Evolutionary conservation across 2,888 invertebrate species (phyloP), one percentile per base, ranked within the genome.

Genomic region (Mycalesis mineus): DNA sequence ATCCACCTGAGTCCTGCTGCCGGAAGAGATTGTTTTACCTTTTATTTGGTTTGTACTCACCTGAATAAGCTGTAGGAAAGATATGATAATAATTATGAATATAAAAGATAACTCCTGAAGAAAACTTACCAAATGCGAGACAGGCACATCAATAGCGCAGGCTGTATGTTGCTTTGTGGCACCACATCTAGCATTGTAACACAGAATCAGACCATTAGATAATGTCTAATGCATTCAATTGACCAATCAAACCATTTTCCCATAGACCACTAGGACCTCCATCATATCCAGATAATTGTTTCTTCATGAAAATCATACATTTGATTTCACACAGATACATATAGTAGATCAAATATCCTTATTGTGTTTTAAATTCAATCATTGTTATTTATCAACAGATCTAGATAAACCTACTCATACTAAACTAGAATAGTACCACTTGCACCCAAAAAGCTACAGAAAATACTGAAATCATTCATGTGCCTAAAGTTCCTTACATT

Each of bases 121-220:
- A 68, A 74, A 80, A 87, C 87, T 87, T 77, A 87, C 87, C 86
- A 68, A 63, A 55, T 59, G 28, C 49, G 51, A 58, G 44, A 62
- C 57, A 62, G 60, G 72, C 68, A 70, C 66, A 68, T 75, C 72
- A 68, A 69, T 64, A 70, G 68, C 73, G 74, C 68, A 65, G 72
- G 69, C 72, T 73, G 66, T 70, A 66, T 67, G 73, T 64, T 65
- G 71, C 67, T 65, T 66, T 66, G 65, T 64, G 66, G 78, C 73
- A 70, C 82, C 72, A 72, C 69, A 88, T 85, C 88, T 88, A 88
- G 68, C 83, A 75, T 81, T 70, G 83, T 79, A 84, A 84, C 84
- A 74, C 76, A 87, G 85, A 88, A 87, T 88, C 88, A 84, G 78
- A 72, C 78, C 72, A 82, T 88, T 88, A 88, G 85, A 84, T 65